Evolutionary conservation across 2,113 vertebrate genomes (phyloP).

Genomic region (Oceanodroma tethys): DNA sequence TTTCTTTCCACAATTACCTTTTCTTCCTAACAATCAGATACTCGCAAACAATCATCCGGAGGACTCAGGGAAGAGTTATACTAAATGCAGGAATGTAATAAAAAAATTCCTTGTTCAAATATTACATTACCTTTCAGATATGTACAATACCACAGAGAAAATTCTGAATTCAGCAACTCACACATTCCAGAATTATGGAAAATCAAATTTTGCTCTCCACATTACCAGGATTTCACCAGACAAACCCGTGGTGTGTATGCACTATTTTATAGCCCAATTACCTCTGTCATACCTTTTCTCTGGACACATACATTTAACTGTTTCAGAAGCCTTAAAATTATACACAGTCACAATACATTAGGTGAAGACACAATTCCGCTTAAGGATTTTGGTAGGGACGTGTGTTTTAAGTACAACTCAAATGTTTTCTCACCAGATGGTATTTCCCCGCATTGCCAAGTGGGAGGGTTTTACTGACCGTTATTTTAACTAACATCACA

Average conservation of each 20-base stretch:
- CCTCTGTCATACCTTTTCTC: not conserved
- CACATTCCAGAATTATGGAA: not conserved
- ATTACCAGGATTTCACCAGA: not conserved
- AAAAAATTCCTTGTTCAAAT: not conserved
- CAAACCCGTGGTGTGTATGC: not conserved
- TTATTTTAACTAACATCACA: not conserved
- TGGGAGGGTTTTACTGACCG: not conserved
- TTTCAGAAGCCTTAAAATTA: not conserved
- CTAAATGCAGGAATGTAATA: not conserved
- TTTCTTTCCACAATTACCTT: not conserved
- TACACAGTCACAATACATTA: too few relatives aligned
- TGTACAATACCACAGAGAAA: not conserved
- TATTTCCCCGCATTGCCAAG: not conserved
- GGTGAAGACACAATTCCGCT: not conserved
- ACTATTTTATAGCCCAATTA: not conserved
- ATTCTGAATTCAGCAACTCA: not conserved
- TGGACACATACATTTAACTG: not conserved
- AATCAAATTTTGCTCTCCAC: not conserved
- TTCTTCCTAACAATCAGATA: not conserved
- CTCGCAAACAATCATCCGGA: not conserved
- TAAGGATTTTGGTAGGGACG: rapidly evolving
- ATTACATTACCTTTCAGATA: not conserved
- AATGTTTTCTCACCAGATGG: not conserved
- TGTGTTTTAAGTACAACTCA: not conserved
- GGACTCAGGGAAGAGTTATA: not conserved